Evolutionary conservation across 2,888 invertebrate species (phyloP), one percentile per base, ranked within the genome.

Genomic region (Hymenopus coronatus): DNA sequence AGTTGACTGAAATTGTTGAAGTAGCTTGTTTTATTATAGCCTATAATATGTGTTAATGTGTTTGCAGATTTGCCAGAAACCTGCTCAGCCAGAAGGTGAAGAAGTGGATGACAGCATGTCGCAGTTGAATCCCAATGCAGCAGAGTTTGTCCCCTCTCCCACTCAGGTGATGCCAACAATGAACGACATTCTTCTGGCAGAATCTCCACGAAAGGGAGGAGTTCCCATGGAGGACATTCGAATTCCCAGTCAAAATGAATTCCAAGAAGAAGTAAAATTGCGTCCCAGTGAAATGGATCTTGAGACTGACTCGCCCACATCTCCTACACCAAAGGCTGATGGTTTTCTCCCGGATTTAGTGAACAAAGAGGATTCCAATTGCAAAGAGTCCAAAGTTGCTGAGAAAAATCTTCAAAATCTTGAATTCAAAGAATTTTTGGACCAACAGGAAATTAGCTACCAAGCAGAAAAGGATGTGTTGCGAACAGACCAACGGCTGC

Each of bases 51-150:
- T 84, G 14, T 28, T 70, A 6, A 14, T n/a, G 28, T 85, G 70
- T n/a, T 88, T 87, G 25, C 82, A 89, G 89, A 81, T 88, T 89
- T 88, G 88, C 88, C n/a, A 84, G 28, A 83, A 85, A 30, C 20
- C 83, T 82, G 54, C 33, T 83, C 70, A 87, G 14, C 28, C 40
- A 46, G 54, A 70, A 70, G 46, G 27, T 70, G 88, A 90, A 91
- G 92, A 93, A 85, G 92, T 94, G 91, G 95, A 95, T 92, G 95
- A 96, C 94, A 96, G 96, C 94, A 94, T 94, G 93, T 97, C 97
- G 84, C 97, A 96, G 90, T 93, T 97, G 91, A 98, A 97, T 94
- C 97, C 97, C 0, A 96, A 97, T 92, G 97, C 97, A 28, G 96
- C 96, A n/a, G 97, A 97, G 93, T 97, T 97, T 93, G 95, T 97